These are phyloP conservation scores for Baronia brevicornis DNA, from an alignment of 2,888 invertebrate genomes.

Conservation along the genomic window DNA sequence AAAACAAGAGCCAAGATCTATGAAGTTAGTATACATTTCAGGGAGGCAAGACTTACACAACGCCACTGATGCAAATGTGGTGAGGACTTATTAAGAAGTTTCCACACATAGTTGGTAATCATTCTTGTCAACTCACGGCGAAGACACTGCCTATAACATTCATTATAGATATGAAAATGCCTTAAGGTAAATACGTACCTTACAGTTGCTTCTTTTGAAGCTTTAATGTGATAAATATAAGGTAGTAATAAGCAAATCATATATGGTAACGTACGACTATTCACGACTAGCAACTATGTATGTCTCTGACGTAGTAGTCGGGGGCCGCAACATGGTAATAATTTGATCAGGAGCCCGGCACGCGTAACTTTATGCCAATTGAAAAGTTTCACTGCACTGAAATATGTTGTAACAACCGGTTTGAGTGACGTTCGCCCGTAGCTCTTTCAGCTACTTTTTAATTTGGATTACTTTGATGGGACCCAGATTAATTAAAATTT, in stretches of 20 bases:
- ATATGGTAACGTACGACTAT: constrained; percentile 30
- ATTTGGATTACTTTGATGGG: no score
- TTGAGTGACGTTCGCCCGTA: constrained; percentile 32
- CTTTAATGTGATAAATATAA: constrained; percentile 16
- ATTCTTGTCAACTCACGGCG: constrained; percentile 55
- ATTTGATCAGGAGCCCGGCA: constrained; percentile 65
- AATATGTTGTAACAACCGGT: constrained; percentile 42
- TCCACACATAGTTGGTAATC: constrained; percentile 52
- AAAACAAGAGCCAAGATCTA: constrained; percentile 15
- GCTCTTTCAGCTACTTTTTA: constrained; percentile 26
- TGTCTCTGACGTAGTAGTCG: constrained; percentile 42
- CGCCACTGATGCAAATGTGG: constrained; percentile 55
- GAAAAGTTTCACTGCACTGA: constrained; percentile 58
- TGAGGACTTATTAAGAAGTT: constrained; percentile 68
- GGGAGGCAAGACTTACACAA: constrained; percentile 20
- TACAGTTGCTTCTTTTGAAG: constrained; percentile 15
- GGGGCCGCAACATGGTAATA: constrained; percentile 64
- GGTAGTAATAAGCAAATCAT: constrained; percentile 20
- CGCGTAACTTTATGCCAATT: constrained; percentile 60
- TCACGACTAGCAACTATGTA: constrained; percentile 25
- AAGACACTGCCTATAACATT: constrained; percentile 23
- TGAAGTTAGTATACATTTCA: constrained; percentile 22
- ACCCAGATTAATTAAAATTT: no score
- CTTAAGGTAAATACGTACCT: constrained; percentile 24
- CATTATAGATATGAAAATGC: constrained; percentile 20